Base-by-base conservation (phyloP, 2,113 vertebrate genomes). In the Cathartes aura region DNA sequence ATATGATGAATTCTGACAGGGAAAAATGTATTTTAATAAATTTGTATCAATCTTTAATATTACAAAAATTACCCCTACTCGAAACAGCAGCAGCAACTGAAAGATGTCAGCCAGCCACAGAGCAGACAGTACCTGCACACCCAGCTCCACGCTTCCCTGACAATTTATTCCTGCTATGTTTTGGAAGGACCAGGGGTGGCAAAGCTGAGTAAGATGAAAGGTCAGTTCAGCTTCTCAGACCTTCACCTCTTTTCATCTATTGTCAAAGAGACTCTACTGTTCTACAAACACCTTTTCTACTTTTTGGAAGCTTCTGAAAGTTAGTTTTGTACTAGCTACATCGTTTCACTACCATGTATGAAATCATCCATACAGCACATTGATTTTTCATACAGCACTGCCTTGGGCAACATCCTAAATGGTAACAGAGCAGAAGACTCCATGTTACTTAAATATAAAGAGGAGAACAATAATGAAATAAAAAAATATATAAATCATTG, bases 401-500 rank as follows among this genome's bases (percentile, higher is more conserved):
- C 88, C 72, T 36, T 18, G 27, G 82, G 92, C 71, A 78, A 90
- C 55, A 87, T 71, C 68, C 74, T 90, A 81, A 81, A 88, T 38
- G 30, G 75, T 56, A 96, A 86, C 82, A 70, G 59, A 90, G n/a
- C 75, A 90, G 62, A 94, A 83, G 71, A 80, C 9, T 80, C 48
- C 48, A 50, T 5, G 24, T 62, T 74, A 92, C 89, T 94, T 92
- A 90, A 96, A 83, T 70, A 91, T n/a, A 55, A 90, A 84, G 52
- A 86, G 40, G 9, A 92, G n/a, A 94, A 89, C 66, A 94, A 83
- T 42, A 87, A 87, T 34, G 14, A 95, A 78, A 87, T 70, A 11
- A 86, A 84, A 84, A 73, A 70, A 5, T 11, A 40, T 87, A 72
- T 27, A 94, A 94, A 95, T 53, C 26, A 82, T 24, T 55, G 59